Evolutionary conservation across 2,113 vertebrate genomes (phyloP), one percentile per base, ranked within the genome.

Genomic region (Casuarius casuarius): DNA sequence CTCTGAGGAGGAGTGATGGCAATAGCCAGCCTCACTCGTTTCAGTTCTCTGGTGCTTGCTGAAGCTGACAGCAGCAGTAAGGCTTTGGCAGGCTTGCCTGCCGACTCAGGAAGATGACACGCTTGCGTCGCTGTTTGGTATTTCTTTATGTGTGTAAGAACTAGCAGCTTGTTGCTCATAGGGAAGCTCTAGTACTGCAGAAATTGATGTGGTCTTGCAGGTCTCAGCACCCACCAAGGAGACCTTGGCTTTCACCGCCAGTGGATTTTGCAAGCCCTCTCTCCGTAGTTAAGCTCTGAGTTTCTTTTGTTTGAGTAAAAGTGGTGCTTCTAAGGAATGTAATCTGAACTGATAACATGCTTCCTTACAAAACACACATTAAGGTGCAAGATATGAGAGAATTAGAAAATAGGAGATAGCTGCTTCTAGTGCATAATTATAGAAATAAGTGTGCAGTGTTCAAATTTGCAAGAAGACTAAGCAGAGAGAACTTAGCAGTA

Each of bases 251-350:
- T 62, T 70, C 31, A 28, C 17, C 63, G 8, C 28, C 25, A 23
- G 11, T 75, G 58, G 28, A 65, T 35, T 91, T 94, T 81, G 51
- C 68, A 81, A 58, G 44, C 8, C 20, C 33, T 87, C 84, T 80
- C 31, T 42, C 23, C 9, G 6, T 20, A 3, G 23, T 16, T 93
- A 54, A 81, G 5, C 1, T 51, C 33, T 0, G 6, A 80, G 25
- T 59, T 73, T 84, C 22, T 86, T 93, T 90, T 74, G 31, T 78
- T 96, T 81, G 61, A 77, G 7, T 63, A 66, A 85, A 87, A 86
- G 52, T 77, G 26, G 61, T 90, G 35, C 65, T 95, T 86, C 38
- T 80, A 25, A 77, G 72, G 49, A 83, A 70, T 42, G 46, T 71
- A 87, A 75, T 91, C 84, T 66, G 61, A 79, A 56, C 29, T 54